Evolutionary conservation across 1,140 invertebrate species (phyloP), one percentile per base, ranked within the genome.

Genomic region (Brachionus paranguensis): DNA sequence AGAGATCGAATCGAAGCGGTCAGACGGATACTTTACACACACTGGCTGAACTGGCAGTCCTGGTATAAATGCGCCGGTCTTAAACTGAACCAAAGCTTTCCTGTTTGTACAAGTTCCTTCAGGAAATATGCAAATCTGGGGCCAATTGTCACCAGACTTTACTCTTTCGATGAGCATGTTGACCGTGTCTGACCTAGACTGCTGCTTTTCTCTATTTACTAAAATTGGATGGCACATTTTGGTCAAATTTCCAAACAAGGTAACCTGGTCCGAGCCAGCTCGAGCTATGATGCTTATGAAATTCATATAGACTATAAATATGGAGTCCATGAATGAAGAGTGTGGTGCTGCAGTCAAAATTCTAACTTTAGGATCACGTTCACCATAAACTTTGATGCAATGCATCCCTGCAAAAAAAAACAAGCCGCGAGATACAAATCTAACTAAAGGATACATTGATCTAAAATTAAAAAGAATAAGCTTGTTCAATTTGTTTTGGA

Each of bases 41-140:
- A 97, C 95, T 0, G 96, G 96, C 88, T 98, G 96, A 0, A 98
- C 94, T 0, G 96, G 95, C 10, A 96, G 94, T 0, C 95, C 96
- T 0, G 95, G 95, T 90, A 95, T 95, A 89, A 91, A 91, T 74
- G 88, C 90, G 78, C 95, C 96, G 10, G 93, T 93, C 90, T 98
- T 98, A 89, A 96, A 98, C n/a, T 94, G 94, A 78, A 98, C 96
- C 76, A 98, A 89, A 87, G 94, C 95, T 0, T 93, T 94, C 65
- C 96, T 92, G 91, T 98, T 98, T 2, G 96, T 96, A 88, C 95
- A 97, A 0, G 96, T 97, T 45, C 96, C 96, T 89, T 98, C 96
- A 0, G 96, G 95, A 89, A 97, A 98, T 86, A 98, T 81, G 53
- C 37, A 60, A 43, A 81, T 81, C 96, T 81, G 96, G 91, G 37